Base-by-base conservation (phyloP, 2,888 invertebrate genomes). In the Caenorhabditis afra region DNA sequence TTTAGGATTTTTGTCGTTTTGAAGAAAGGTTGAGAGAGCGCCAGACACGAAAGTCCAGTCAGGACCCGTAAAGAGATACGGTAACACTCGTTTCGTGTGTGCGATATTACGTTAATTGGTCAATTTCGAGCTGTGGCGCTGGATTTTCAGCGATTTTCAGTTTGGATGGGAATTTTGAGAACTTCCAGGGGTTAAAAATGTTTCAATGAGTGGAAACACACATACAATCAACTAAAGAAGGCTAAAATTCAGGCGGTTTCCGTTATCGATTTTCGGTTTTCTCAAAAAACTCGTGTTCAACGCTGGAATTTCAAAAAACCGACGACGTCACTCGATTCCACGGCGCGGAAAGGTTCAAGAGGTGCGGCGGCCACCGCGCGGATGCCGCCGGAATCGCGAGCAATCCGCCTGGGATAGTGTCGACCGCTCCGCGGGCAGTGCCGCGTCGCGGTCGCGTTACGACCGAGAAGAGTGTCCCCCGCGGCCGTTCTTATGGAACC, bases 391-490 rank as follows among this genome's bases (percentile, higher is more conserved):
- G 39, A 50, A 7, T 39, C 39, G 22, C 52, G 44, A 57, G 57
- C 57, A n/a, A 18, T 39, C 22, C 50, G 50, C 45, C 29, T 44
- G 45, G 58, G 65, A 58, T 70, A 70, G 75, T 68, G 59, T 22
- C 74, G 68, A 75, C 79, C 80, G 76, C 80, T 16, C 57, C 76
- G 80, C 80, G 64, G 44, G 49, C n/a, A 35, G 45, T 50, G 53
- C 45, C 62, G 80, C 80, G 76, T 71, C 76, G 80, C 80, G 80
- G 80, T 66, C 66, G 80, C 80, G 76, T 79, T 79, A 79, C 79
- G 79, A 79, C 70, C 64, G 68, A 57, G 58, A n/a, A n/a, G 53
- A 65, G 75, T 53, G 75, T 70, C 66, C 70, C 29, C 29, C 4
- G 4, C 29, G 29, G 62, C 74, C 71, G 77, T 73, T 73, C 78